phyloP scores from a whole-genome alignment of 2,113 vertebrate species.

The Channa maculata region DNA sequence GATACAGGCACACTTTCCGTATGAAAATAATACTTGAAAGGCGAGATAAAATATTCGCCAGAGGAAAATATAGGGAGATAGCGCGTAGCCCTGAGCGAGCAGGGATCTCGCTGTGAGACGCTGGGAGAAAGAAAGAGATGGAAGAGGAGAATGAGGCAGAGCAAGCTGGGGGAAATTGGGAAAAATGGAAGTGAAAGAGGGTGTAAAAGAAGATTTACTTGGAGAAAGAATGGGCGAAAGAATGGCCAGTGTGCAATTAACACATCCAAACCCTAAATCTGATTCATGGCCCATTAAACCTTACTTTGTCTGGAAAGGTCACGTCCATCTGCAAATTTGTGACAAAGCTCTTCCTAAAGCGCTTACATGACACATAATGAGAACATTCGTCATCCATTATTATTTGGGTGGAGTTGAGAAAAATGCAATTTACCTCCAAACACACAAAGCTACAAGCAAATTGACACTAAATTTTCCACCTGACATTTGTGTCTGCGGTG shows the following conservation, averaged over 20 bases:
- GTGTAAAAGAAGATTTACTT: constrained; percentile 45
- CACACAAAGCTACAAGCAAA: constrained; percentile 8
- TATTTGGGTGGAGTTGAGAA: background rate
- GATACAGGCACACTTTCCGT: constrained; percentile 42
- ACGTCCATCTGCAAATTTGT: constrained; percentile 42
- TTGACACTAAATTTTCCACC: constrained; percentile 19
- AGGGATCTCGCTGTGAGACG: constrained; percentile 55
- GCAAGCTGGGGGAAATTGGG: constrained; percentile 4
- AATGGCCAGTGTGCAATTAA: constrained; percentile 53
- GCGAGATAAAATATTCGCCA: constrained; percentile 71
- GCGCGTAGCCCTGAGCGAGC: constrained; percentile 65
- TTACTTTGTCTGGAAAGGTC: constrained; percentile 58
- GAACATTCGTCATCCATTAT: background rate
- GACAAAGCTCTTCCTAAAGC: constrained; percentile 13
- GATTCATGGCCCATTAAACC: constrained; percentile 30
- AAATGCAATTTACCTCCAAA: background rate
- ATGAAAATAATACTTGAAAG: constrained; percentile 74
- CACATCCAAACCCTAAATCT: constrained; percentile 40
- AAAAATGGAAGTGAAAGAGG: constrained; percentile 16
- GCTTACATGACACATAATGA: background rate
- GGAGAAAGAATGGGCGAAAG: constrained; percentile 31
- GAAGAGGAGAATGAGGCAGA: constrained; percentile 27
- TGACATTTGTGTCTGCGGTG: constrained; percentile 44
- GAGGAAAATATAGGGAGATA: constrained; percentile 59
- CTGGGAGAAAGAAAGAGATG: constrained; percentile 12